phyloP scores from a whole-genome alignment of 2,113 vertebrate species.

The Scytalopus superciliaris region DNA sequence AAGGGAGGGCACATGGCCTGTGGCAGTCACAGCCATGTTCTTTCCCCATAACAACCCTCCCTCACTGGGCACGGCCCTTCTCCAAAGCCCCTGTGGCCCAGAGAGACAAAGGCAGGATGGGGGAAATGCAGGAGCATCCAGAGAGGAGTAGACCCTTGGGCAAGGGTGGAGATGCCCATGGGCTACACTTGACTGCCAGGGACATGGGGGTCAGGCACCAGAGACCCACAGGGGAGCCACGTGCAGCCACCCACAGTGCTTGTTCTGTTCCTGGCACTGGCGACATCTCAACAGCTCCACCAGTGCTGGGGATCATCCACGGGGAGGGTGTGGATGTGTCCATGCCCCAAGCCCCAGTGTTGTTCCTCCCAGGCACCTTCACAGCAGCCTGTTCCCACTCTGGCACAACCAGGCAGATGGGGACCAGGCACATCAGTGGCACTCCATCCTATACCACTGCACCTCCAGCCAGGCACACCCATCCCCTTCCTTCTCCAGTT shows the following conservation, averaged over 20 bases:
- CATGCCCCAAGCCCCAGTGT: rapidly evolving
- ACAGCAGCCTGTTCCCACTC: background rate
- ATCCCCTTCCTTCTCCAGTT: background rate
- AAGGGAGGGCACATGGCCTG: background rate
- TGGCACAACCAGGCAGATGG: background rate
- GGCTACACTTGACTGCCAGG: background rate
- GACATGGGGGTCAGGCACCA: background rate
- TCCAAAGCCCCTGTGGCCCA: background rate
- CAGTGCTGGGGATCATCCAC: background rate
- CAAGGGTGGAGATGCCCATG: background rate
- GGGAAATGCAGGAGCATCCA: background rate
- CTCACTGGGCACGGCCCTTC: background rate
- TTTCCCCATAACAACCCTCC: background rate
- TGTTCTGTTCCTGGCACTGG: background rate
- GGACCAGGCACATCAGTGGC: rapidly evolving
- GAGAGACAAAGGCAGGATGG: rapidly evolving
- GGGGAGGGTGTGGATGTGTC: background rate
- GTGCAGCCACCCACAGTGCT: background rate
- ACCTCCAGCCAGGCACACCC: background rate
- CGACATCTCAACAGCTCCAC: background rate
- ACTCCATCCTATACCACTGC: rapidly evolving
- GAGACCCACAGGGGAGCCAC: too few relatives aligned
- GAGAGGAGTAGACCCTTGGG: background rate
- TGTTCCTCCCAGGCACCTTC: background rate
- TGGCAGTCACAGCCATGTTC: background rate